Evolutionary conservation across 2,113 vertebrate genomes (phyloP).

Genomic region (Rhinopomastus cyanomelas): DNA sequence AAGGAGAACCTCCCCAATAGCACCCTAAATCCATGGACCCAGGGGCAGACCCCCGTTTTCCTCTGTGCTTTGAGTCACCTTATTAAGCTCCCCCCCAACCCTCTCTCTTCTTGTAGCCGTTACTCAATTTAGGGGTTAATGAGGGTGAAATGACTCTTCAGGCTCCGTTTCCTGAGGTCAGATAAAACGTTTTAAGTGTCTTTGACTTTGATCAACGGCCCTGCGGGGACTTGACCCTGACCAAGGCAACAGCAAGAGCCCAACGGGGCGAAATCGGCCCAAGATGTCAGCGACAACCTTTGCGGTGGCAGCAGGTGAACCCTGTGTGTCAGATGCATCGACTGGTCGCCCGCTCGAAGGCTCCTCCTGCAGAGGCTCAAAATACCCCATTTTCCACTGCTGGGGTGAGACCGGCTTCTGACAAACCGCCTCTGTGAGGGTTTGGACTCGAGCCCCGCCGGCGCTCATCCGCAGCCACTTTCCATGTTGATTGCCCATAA

Average conservation of each 20-base stretch:
- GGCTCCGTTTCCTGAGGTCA: fast-evolving
- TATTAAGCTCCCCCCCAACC: neutral
- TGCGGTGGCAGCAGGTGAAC: neutral
- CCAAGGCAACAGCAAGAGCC: neutral
- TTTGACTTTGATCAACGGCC: neutral
- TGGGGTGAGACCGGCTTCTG: fast-evolving
- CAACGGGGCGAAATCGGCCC: fast-evolving
- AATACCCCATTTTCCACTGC: neutral
- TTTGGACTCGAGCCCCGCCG: neutral
- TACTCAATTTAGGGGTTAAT: fast-evolving
- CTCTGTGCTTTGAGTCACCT: neutral
- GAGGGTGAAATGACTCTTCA: neutral
- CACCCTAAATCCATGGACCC: fast-evolving
- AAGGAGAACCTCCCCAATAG: neutral
- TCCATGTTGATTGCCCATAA: too few relatives aligned
- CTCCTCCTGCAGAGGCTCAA: neutral
- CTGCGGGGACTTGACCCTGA: neutral
- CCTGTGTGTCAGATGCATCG: fast-evolving
- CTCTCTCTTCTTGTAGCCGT: neutral
- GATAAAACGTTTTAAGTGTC: neutral
- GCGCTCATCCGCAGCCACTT: neutral
- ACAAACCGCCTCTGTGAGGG: neutral
- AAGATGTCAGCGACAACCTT: neutral
- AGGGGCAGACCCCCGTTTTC: fast-evolving
- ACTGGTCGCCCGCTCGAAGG: fast-evolving